These are phyloP conservation scores for Pimephales promelas DNA, from an alignment of 2,113 vertebrate species.

Conservation along the genomic window DNA sequence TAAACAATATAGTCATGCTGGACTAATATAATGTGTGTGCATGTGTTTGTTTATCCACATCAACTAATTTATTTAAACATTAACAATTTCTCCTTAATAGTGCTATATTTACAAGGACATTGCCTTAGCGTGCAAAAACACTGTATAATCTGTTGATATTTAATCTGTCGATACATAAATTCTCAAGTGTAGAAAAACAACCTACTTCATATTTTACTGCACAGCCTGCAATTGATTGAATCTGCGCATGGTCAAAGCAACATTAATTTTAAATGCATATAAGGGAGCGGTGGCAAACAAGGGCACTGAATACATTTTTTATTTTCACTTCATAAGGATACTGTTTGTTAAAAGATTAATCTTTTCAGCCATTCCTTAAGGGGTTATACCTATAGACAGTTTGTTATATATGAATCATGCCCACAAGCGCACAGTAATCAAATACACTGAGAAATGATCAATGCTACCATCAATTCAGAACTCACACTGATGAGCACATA, in stretches of 20 bases:
- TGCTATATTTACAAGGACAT: neutral
- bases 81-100: neutral
- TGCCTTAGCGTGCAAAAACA: neutral
- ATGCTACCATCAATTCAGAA: neutral
- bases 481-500: neutral
- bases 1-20: constrained; percentile 50
- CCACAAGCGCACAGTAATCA: constrained; percentile 16
- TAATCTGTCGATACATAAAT: constrained; percentile 6
- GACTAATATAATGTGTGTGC: constrained; percentile 10
- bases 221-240: constrained; percentile 1
- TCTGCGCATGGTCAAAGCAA: neutral
- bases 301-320: neutral
- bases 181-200: constrained; percentile 15
- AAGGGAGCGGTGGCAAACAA: neutral
- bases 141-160: constrained; percentile 7
- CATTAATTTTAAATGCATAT: constrained; percentile 17
- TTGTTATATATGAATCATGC: neutral
- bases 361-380: neutral
- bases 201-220: neutral
- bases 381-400: neutral
- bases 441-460: neutral
- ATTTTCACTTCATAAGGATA: neutral
- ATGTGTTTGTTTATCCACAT: constrained; percentile 17
- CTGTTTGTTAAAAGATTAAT: neutral
- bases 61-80: neutral